These are phyloP conservation scores for Barypeithes pellucidus DNA, from an alignment of 2,888 invertebrate genomes.

Conservation along the genomic window DNA sequence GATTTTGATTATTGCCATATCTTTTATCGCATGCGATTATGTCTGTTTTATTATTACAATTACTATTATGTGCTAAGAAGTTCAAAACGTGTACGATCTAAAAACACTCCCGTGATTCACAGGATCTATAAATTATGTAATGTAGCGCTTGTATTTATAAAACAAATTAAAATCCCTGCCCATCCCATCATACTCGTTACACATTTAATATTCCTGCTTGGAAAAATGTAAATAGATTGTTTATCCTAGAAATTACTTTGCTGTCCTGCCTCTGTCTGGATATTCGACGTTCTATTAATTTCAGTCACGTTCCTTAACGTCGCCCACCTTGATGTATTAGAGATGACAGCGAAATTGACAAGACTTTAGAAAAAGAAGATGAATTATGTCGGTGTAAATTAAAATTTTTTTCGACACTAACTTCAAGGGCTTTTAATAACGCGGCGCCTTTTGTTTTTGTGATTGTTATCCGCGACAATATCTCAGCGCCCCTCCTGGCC, in stretches of 20 bases:
- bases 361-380: conserved; percentile 68
- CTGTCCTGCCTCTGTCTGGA: conserved; percentile 57
- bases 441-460: conserved; percentile 59
- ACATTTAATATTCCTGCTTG: conserved; percentile 50
- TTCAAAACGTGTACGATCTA: neutral
- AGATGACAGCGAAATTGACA: conserved; percentile 70
- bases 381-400: conserved; percentile 68
- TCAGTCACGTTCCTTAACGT: conserved; percentile 68
- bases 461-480: conserved; percentile 28
- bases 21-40: no score
- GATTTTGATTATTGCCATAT: no score
- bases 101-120: neutral
- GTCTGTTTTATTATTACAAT: no score
- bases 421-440: conserved; percentile 57
- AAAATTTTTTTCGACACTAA: conserved; percentile 61
- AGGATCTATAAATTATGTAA: neutral
- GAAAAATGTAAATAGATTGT: conserved; percentile 62
- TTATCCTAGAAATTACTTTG: conserved; percentile 64
- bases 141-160: conserved; percentile 1
- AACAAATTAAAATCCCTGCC: conserved; percentile 28
- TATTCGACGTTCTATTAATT: conserved; percentile 69
- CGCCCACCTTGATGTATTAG: conserved; percentile 70
- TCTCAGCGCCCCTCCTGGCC: neutral
- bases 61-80: no score
- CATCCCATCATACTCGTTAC: conserved; percentile 33